Evolutionary conservation across 2,113 vertebrate genomes (phyloP).

Genomic region (Jacana jacana): DNA sequence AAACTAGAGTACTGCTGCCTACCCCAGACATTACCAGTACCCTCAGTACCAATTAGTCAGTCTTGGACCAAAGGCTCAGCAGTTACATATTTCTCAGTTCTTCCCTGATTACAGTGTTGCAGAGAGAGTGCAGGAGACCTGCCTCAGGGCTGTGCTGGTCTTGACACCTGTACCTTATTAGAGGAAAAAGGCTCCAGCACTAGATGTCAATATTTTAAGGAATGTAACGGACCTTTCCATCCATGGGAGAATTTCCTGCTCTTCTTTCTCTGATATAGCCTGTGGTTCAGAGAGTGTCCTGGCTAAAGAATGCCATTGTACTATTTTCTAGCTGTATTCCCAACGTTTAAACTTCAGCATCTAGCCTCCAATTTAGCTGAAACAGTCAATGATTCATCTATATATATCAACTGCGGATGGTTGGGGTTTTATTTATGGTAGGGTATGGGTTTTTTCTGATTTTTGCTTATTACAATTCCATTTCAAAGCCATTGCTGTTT

Average conservation of each 20-base stretch:
- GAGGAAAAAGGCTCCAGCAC: neutral
- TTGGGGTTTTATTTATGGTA: neutral
- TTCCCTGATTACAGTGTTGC: neutral
- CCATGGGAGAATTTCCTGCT: neutral
- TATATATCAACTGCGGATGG: neutral
- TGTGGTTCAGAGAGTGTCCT: neutral
- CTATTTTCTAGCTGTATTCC: neutral
- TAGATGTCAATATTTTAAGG: neutral
- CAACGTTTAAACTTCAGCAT: neutral
- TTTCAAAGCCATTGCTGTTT: neutral
- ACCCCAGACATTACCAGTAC: neutral
- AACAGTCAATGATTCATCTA: neutral
- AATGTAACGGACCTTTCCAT: neutral
- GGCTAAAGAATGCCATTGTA: neutral
- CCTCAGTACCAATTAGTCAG: neutral
- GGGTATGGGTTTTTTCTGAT: neutral
- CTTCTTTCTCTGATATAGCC: neutral
- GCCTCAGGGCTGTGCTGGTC: neutral
- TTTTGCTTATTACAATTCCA: neutral
- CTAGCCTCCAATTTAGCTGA: neutral
- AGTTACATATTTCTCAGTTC: neutral
- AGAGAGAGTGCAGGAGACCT: neutral
- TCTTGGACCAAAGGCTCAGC: neutral
- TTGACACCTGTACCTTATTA: neutral
- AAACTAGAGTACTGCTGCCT: neutral